phyloP scores from a whole-genome alignment of 2,113 vertebrate species.

The Phasianus colchicus region DNA sequence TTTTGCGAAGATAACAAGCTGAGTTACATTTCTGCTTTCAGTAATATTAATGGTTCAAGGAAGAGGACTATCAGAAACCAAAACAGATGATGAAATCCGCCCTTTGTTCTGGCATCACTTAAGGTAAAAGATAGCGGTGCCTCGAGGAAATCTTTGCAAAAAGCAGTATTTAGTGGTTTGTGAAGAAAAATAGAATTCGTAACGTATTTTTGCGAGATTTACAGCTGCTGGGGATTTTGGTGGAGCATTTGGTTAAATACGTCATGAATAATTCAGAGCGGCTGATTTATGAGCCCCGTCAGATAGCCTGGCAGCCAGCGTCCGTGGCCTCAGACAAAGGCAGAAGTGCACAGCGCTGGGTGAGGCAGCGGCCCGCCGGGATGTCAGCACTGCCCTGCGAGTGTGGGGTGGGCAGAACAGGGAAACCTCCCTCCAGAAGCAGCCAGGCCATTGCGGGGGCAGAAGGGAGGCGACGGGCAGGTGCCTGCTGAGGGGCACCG shows the following conservation, averaged over 20 bases:
- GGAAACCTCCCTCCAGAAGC: background rate
- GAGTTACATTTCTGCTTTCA: slow-evolving; percentile 10
- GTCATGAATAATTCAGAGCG: slow-evolving; percentile 1
- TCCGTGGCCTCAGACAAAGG: background rate
- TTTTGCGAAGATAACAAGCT: slow-evolving; percentile 1
- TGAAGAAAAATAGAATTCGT: background rate
- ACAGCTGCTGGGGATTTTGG: background rate
- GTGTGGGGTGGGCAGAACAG: background rate
- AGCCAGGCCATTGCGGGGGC: accelerated
- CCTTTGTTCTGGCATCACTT: background rate
- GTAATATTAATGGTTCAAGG: background rate
- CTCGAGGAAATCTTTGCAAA: background rate
- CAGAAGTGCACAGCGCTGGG: background rate
- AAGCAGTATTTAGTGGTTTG: background rate
- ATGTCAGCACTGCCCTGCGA: no score
- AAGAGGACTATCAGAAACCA: background rate
- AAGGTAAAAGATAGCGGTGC: background rate
- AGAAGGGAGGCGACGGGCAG: background rate
- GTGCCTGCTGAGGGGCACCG: accelerated
- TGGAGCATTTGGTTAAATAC: background rate
- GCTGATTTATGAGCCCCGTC: background rate
- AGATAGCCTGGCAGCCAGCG: background rate
- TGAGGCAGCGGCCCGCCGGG: background rate
- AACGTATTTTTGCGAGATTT: background rate
- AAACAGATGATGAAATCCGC: slow-evolving; percentile 19